Base-by-base conservation (phyloP, 1,140 invertebrate genomes). In the Trichonephila clavata region DNA sequence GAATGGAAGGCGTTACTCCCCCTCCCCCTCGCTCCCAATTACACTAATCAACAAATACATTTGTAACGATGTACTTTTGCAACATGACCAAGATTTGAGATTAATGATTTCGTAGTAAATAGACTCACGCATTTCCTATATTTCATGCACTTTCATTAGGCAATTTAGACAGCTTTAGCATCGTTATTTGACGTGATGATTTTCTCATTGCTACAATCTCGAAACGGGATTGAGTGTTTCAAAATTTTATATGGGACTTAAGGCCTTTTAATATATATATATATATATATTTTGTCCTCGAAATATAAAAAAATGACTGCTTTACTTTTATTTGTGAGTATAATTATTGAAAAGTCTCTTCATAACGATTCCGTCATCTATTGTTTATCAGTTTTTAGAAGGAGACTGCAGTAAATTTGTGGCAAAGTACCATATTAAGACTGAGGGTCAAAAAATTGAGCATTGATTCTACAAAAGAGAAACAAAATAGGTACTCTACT, bases 21-120 rank as follows among this genome's bases (percentile, higher is more conserved):
- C 50, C 50, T 13, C 50, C 50, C 50, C 50, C 50, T 13, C 50
- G 7, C 50, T 57, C 50, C 71, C 13, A 16, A 24, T 24, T 84
- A 7, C 10, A 84, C 50, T 13, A 77, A 77, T 16, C 32, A 32
- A 39, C 27, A 32, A 18, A 7, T 5, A 24, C n/a, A 84, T 84
- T 84, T 27, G n/a, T 84, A 59, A 59, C 24, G n/a, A 10, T 16
- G 65, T 43, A 71, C 7, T 50, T n/a, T 71, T 68, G n/a, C 20
- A 71, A 59, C 39, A 6, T 50, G 43, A 13, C 24, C n/a, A 63
- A 57, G 5, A 24, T 50, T 60, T 60, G 84, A 86, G 43, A 89
- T 89, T 50, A 50, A 89, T 89, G 87, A 89, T 71, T 18, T 43
- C 21, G 20, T 43, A 50, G 71, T 59, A 84, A n/a, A 20, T 63